Base-by-base conservation (phyloP, 2,113 vertebrate species). In the Neogale vison region DNA sequence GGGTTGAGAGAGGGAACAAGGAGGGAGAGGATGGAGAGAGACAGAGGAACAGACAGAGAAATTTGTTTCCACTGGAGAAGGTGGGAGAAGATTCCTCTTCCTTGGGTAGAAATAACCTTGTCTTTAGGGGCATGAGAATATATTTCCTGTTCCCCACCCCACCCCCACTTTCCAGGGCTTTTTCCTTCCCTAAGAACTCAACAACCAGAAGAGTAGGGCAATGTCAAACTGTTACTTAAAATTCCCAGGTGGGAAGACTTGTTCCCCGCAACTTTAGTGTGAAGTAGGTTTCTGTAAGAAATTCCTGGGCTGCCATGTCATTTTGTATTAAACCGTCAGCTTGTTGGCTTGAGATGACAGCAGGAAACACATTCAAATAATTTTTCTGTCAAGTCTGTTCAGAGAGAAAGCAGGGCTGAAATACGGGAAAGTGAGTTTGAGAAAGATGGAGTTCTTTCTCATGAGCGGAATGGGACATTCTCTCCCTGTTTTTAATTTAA, bases 331-430 rank as follows among this genome's bases (percentile, higher is more conserved):
- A 97, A 85, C 88, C 85, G 34, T 91, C 94, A 18, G 77, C 86
- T 83, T 96, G 81, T 83, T 98, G 96, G 94, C 94, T 17, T 74
- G 67, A 95, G 95, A 97, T 88, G 95, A 96, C 91, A 98, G 88
- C 94, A 63, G 88, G 80, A 87, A 96, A 97, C 94, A 88, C 93
- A 94, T 89, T 88, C 93, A 95, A 88, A 71, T 88, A 95, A 95
- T 92, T 95, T 94, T 72, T 96, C 95, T 97, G 97, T 97, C 97
- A 96, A 88, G 55, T 96, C 61, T 45, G 2, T 79, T 91, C 88
- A 97, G 95, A 97, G 85, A 80, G 82, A 95, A 57, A 93, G n/a
- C 94, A 88, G 93, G 94, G 59, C 79, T 39, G 76, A 88, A 81
- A 76, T 47, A 65, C 3, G 36, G 67, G 63, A 86, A 95, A 92